These are phyloP conservation scores for Thymallus thymallus DNA, from an alignment of 2,113 vertebrate species.

Conservation along the genomic window DNA sequence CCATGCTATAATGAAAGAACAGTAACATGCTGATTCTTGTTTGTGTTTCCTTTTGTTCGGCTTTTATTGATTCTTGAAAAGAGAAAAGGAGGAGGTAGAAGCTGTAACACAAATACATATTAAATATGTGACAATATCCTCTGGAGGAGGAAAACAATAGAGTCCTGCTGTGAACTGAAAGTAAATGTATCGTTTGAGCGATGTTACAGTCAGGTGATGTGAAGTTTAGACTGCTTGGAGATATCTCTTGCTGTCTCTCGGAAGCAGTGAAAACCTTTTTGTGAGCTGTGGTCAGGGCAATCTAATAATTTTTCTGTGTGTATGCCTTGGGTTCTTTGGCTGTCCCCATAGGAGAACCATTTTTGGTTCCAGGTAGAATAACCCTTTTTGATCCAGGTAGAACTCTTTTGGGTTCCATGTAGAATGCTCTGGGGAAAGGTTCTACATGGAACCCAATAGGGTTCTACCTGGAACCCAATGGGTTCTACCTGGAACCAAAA, in stretches of 20 bases:
- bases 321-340: too few relatives aligned
- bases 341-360: too few relatives aligned
- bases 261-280: not conserved
- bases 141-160: not conserved
- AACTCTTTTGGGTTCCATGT: too few relatives aligned
- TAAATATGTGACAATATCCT: not conserved
- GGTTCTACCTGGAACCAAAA: too few relatives aligned
- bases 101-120: not conserved
- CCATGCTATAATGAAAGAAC: not conserved
- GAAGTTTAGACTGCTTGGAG: not conserved
- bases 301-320: too few relatives aligned
- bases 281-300: not conserved
- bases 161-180: not conserved
- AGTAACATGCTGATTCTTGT: conserved; percentile 27
- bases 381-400: too few relatives aligned
- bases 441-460: too few relatives aligned
- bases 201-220: too few relatives aligned
- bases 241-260: not conserved
- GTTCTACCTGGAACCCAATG: too few relatives aligned
- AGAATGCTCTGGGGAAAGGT: too few relatives aligned
- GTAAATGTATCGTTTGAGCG: too few relatives aligned
- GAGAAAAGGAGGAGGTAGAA: not conserved
- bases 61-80: conserved; percentile 20
- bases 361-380: too few relatives aligned
- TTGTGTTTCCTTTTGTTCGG: conserved; percentile 26